A percentile compares a stretch with the other conserved stretches of the same genome.
These are phyloP conservation scores for Antheraea yamamai DNA, from an alignment of 2,888 invertebrate genomes.

Conservation along the genomic window DNA sequence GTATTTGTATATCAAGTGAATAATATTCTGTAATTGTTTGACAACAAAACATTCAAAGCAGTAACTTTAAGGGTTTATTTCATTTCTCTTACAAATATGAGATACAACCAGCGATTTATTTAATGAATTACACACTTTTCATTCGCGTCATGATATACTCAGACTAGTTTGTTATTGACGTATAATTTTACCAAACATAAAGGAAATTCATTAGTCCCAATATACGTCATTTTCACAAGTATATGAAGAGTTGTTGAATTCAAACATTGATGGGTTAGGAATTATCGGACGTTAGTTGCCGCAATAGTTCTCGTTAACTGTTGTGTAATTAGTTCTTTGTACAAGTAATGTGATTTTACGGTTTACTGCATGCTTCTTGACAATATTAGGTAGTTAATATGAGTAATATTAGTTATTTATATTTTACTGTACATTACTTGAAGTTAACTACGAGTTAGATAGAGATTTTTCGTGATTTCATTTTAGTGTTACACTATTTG, in stretches of 20 bases:
- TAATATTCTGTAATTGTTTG: too few species aligned
- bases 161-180: too few species aligned
- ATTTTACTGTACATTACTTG: not conserved
- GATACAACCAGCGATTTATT: not conserved
- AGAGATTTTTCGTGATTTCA: not conserved
- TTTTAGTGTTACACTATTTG: not conserved
- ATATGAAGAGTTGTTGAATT: not conserved
- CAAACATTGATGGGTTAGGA: not conserved
- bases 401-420: not conserved
- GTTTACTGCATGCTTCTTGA: not conserved
- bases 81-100: not conserved
- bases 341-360: not conserved
- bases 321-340: not conserved
- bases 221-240: not conserved
- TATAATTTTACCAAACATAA: not conserved
- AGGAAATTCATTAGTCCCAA: not conserved
- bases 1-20: not conserved
- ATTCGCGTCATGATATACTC: not conserved
- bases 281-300: not conserved
- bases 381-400: not conserved
- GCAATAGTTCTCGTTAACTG: not conserved
- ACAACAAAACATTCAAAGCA: not conserved
- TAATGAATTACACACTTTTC: not conserved
- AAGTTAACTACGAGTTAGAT: not conserved
- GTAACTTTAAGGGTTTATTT: not conserved